These are phyloP conservation scores for Todiramphus saurophagus DNA, from an alignment of 2,113 vertebrate species.

Conservation along the genomic window DNA sequence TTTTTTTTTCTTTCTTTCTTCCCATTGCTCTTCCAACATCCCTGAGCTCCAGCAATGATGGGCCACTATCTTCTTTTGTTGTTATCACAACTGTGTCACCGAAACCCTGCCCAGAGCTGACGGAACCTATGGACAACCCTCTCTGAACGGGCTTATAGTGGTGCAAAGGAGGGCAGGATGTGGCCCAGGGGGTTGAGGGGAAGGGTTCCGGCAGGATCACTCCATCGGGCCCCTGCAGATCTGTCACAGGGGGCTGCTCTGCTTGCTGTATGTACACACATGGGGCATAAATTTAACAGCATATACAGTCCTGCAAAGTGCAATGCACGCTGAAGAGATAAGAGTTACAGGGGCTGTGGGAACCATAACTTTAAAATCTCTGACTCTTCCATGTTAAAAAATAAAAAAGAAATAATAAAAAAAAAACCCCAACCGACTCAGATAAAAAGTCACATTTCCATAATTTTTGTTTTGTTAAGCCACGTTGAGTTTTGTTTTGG, in stretches of 20 bases:
- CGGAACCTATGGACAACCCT: background rate
- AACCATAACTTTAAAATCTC: slow-evolving; percentile 61
- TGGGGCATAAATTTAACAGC: background rate
- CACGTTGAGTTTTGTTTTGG: background rate
- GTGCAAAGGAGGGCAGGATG: background rate
- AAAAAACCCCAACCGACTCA: background rate
- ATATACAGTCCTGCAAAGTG: background rate
- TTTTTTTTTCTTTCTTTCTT: background rate
- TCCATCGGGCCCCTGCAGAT: background rate
- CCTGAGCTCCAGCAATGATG: rapidly evolving
- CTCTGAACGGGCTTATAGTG: background rate
- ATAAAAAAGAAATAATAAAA: background rate
- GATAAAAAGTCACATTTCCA: slow-evolving; percentile 40
- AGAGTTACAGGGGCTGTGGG: slow-evolving; percentile 67
- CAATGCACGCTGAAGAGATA: background rate
- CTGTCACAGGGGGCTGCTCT: background rate
- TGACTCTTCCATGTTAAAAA: background rate
- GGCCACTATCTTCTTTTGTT: background rate
- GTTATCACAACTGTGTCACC: rapidly evolving
- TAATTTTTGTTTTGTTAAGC: background rate
- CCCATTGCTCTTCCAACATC: background rate
- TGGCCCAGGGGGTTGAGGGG: background rate
- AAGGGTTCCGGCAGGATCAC: background rate
- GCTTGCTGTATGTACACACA: background rate
- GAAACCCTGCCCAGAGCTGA: background rate